Percentiles rank a stretch among this genome's conserved stretches.
Conservation (phyloP, 1,140 invertebrate species). For the Latrodectus geometricus region DNA sequence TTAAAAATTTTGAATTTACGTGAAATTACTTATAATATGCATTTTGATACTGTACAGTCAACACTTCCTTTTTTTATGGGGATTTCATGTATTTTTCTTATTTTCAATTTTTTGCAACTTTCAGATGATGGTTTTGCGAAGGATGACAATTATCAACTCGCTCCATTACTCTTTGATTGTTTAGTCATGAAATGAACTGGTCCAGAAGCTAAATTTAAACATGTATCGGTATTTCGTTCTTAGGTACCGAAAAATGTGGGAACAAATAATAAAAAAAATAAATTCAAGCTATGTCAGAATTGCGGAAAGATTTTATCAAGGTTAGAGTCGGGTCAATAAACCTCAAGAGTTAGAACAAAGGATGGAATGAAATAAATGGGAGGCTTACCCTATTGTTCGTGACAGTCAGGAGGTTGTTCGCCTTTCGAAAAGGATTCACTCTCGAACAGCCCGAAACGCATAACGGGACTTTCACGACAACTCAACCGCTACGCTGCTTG, state of each 20-base stretch:
- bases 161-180: no score
- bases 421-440: constrained; percentile 43
- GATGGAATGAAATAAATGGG: constrained; percentile 31
- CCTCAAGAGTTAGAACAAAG: constrained; percentile 38
- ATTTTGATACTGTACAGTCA: no score
- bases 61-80: no score
- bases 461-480: constrained; percentile 53
- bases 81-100: no score
- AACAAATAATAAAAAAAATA: no score
- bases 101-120: no score
- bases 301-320: constrained; percentile 49
- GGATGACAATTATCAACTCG: no score
- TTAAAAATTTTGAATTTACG: no score
- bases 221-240: not conserved
- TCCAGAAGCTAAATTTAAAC: no score
- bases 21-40: no score
- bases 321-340: constrained; percentile 42
- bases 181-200: no score
- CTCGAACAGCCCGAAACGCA: constrained; percentile 14
- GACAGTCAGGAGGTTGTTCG: constrained; percentile 47
- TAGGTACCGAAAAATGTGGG: not conserved
- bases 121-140: no score
- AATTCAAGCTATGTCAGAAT: not conserved
- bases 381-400: constrained; percentile 50
- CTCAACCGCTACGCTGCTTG: constrained; percentile 41